These are phyloP conservation scores for Aspiorhynchus laticeps DNA, from an alignment of 2,113 vertebrate genomes.

Conservation along the genomic window DNA sequence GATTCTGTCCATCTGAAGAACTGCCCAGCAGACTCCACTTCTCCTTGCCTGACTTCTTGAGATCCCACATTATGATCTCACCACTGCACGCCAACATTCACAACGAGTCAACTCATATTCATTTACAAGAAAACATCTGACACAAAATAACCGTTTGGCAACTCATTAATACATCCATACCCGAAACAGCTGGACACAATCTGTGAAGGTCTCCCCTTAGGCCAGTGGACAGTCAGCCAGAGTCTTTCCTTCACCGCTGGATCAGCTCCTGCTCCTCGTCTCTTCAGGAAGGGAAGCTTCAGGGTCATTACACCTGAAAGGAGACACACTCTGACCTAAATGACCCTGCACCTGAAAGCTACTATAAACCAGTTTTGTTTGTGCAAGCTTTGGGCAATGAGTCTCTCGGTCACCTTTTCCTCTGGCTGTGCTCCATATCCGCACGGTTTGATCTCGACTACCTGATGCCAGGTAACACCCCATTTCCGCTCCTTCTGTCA, in stretches of 20 bases:
- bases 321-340: background rate
- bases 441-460: conserved; percentile 94
- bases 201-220: conserved; percentile 74
- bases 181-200: conserved; percentile 91
- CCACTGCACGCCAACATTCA: conserved; percentile 74
- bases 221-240: conserved; percentile 94
- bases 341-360: background rate
- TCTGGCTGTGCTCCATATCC: conserved; percentile 88
- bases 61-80: conserved; percentile 90
- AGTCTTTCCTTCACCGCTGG: conserved; percentile 88
- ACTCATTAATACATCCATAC: conserved; percentile 66
- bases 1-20: conserved; percentile 88
- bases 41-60: conserved; percentile 82
- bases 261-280: conserved; percentile 82
- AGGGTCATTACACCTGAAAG: conserved; percentile 82
- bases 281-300: conserved; percentile 90
- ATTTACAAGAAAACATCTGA: background rate
- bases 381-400: background rate
- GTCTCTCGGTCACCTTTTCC: conserved; percentile 82
- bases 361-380: background rate
- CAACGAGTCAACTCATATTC: background rate
- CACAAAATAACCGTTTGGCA: background rate
- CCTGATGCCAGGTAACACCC: conserved; percentile 89
- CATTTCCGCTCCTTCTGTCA: conserved; percentile 61
- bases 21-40: conserved; percentile 84